Base-by-base conservation (phyloP, 2,888 invertebrate genomes). In the Drosophila anomalata region DNA sequence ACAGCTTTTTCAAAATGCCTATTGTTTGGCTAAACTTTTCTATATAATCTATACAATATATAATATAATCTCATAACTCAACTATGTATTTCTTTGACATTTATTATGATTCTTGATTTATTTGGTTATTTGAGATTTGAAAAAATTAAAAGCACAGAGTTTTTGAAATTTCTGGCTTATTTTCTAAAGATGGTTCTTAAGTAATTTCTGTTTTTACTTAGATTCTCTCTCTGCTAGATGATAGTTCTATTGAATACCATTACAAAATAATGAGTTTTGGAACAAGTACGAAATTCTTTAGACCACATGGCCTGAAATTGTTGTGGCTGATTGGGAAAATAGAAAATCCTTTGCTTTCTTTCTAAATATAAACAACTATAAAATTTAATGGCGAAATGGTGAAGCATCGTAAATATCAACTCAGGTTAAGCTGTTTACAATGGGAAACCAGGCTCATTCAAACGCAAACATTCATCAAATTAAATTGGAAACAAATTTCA, bases 401-500 rank as follows among this genome's bases (percentile, higher is more conserved):
- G 9, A 22, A 61, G 42, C 14, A 47, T 52, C 46, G 17, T 44
- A 46, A 56, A 60, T 26, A 58, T 56, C 47, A 41, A 54, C 46
- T 55, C 51, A 41, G 41, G 9, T 58, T 46, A 50, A 31, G 58
- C 39, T 68, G 52, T 52, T 69, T 54, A 60, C 69, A 55, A 52
- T 29, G 5, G 20, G 22, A 9, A 41, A 47, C 39, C 46, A 39
- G 41, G 39, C 22, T 47, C 39, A 47, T 46, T 46, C 12, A 46
- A 39, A 17, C n/a, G 46, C 67, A 73, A 72, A 63, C 86, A 83
- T 80, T 75, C 76, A 87, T 87, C 77, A 88, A 73, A 48, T 41
- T 58, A 72, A 76, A 80, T 84, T 77, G 73, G 66, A 68, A 47
- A 22, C 39, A 12, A 76, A 69, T 69, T 36, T 67, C 31, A 44